Conservation (phyloP, 2,888 invertebrate genomes). For the Zygaena filipendulae region DNA sequence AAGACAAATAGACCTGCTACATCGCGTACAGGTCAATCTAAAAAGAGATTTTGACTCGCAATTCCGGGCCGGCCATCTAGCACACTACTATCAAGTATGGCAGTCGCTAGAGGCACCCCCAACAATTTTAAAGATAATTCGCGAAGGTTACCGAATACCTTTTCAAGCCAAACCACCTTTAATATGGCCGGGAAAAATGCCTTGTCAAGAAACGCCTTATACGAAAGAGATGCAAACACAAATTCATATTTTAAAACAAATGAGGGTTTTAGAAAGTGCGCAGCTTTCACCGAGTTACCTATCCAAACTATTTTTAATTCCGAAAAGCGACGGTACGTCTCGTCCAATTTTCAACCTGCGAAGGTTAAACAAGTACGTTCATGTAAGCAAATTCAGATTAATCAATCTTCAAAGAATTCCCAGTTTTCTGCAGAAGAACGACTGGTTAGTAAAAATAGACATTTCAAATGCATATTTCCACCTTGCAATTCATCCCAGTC, state of each 20-base stretch:
- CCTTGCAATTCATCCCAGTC: slow-evolving; percentile 9
- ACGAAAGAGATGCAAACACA: not conserved
- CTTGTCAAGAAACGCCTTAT: not conserved
- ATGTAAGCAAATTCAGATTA: slow-evolving; percentile 14
- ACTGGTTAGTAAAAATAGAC: slow-evolving; percentile 20
- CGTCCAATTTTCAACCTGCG: slow-evolving; percentile 20
- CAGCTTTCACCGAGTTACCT: slow-evolving; percentile 15
- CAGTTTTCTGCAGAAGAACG: slow-evolving; percentile 18
- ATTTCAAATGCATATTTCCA: slow-evolving; percentile 19
- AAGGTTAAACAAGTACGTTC: slow-evolving; percentile 16
- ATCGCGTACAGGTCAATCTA: not conserved
- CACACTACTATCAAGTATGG: not conserved
- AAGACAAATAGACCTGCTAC: not conserved
- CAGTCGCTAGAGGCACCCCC: not conserved
- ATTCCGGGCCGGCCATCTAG: slow-evolving; percentile 1
- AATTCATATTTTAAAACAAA: not conserved
- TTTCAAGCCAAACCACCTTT: slow-evolving; percentile 3
- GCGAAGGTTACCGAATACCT: slow-evolving; percentile 1
- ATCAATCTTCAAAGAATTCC: slow-evolving; percentile 17
- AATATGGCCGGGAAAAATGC: not conserved
- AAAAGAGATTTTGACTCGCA: slow-evolving; percentile 1
- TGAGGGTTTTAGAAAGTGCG: slow-evolving; percentile 1
- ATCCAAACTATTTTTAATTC: slow-evolving; percentile 18
- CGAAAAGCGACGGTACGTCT: slow-evolving; percentile 16
- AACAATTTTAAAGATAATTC: slow-evolving; percentile 1